Base-by-base conservation (phyloP, 2,113 vertebrate genomes). In the Strix uralensis region DNA sequence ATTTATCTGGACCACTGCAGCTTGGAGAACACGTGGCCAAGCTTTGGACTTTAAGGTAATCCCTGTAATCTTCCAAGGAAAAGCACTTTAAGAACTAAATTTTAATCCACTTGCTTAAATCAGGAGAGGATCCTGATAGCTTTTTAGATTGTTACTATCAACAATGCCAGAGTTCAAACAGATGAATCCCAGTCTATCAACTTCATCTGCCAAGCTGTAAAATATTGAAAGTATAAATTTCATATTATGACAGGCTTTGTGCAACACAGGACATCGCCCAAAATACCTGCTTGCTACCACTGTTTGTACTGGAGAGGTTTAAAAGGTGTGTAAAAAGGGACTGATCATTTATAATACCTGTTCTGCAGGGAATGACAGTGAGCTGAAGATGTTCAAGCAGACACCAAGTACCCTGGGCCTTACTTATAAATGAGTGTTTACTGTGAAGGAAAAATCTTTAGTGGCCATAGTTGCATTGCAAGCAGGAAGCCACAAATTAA, bases 101-200 rank as follows among this genome's bases (percentile, higher is more conserved):
- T 89, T 89, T 91, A 89, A 95, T 95, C 81, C 94, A 96, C 81
- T 87, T 65, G 89, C 54, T 79, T 52, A 67, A 92, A 91, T 54
- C 40, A 62, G 70, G 42, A 81, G 26, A 84, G 36, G 47, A 86
- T 46, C 40, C 82, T 12, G 63, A 32, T 2, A 51, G 81, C 81
- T 81, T 72, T 34, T 71, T 25, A 46, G 69, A 49, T 36, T 84
- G 90, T 9, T 57, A 14, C 49, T 20, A 16, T 58, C 80, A 63
- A 36, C 71, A 70, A 14, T 3, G 34, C 42, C 77, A 23, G 59
- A 57, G 72, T n/a, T 93, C 72, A 70, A 62, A 38, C 4, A 26
- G 55, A 36, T 71, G 77, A 78, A 44, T 47, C 59, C 72, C 44
- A 11, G 5, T 10, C 72, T 40, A 18, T 19, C 59, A 59, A 3